Base-by-base conservation (phyloP, 2,113 vertebrate genomes). In the Eclectus roratus region DNA sequence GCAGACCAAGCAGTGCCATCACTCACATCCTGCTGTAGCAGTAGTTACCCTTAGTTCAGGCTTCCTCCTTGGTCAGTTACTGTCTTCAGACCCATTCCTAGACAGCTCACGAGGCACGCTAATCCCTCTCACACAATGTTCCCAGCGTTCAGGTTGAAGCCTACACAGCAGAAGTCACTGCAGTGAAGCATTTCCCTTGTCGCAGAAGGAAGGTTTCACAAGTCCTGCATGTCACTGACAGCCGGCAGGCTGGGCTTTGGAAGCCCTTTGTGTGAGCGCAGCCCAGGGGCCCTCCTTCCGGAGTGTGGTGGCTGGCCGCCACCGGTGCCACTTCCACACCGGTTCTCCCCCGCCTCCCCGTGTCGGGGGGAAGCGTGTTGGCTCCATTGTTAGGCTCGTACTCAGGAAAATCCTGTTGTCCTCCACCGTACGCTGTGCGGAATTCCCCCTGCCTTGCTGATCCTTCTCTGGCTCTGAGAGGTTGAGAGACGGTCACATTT, bases 391-490 rank as follows among this genome's bases (percentile, higher is more conserved):
- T 82, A 47, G 27, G 10, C 72, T 86, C 2, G 1, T 66, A 61
- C 92, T 83, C 79, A 88, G 94, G 95, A 94, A 94, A 88, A 91
- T 97, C 94, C 89, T 95, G 93, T 95, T 94, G 68, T 92, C 87
- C 88, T 74, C 28, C 0, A 3, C 25, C 5, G 9, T 66, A 43
- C 2, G 33, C 37, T 3, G 44, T 84, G 82, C 7, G 12, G 88
- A 97, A 91, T 88, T 95, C 80, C 84, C 81, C 91, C 33, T 83
- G 84, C 85, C 35, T 91, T 61, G 20, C 55, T 78, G 70, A 11
- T 58, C 66, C 86, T 96, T 82, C 85, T 81, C 80, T 35, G 87
- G 71, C 56, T 64, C 77, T 39, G 89, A 92, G 77, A 77, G 65
- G 6, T 0, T 29, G 73, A 80, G 88, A 92, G 65, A 21, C 77